phyloP scores from a whole-genome alignment of 2,797 vertebrate species.

The Danionella dracula region DNA sequence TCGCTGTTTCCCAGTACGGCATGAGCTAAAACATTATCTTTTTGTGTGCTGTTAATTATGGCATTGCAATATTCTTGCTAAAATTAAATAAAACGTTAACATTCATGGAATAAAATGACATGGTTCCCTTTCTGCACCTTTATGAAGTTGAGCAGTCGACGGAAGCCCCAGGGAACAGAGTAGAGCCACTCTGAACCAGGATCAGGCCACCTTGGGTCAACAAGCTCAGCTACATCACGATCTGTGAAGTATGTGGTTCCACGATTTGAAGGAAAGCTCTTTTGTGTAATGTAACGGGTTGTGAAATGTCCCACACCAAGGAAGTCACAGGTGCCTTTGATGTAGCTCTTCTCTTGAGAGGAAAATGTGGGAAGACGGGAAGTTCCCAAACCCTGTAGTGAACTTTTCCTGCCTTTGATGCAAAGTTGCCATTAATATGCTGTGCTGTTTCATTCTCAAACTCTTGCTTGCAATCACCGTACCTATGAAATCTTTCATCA shows the following conservation, averaged over 20 bases:
- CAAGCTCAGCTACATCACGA: constrained; percentile 79
- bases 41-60: too few relatives aligned
- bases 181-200: constrained; percentile 84
- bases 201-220: constrained; percentile 85
- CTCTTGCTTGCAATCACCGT: constrained; percentile 25
- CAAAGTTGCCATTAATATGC: not conserved
- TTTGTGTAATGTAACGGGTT: constrained; percentile 82
- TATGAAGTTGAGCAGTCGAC: constrained; percentile 86
- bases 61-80: too few relatives aligned
- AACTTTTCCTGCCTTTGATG: constrained; percentile 78
- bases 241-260: constrained; percentile 81
- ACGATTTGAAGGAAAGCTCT: constrained; percentile 67
- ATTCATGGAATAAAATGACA: too few relatives aligned
- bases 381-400: constrained; percentile 76
- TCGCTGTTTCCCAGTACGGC: too few relatives aligned
- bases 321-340: constrained; percentile 90
- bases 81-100: too few relatives aligned
- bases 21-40: too few relatives aligned
- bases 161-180: constrained; percentile 89
- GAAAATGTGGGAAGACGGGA: constrained; percentile 85
- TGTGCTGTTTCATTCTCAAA: not conserved
- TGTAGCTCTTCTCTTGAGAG: constrained; percentile 85
- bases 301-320: constrained; percentile 88
- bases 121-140: constrained; percentile 68
- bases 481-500: constrained; percentile 90